Evolutionary conservation across 2,113 vertebrate genomes (phyloP), one percentile per base, ranked within the genome.

Genomic region (Saccopteryx leptura): DNA sequence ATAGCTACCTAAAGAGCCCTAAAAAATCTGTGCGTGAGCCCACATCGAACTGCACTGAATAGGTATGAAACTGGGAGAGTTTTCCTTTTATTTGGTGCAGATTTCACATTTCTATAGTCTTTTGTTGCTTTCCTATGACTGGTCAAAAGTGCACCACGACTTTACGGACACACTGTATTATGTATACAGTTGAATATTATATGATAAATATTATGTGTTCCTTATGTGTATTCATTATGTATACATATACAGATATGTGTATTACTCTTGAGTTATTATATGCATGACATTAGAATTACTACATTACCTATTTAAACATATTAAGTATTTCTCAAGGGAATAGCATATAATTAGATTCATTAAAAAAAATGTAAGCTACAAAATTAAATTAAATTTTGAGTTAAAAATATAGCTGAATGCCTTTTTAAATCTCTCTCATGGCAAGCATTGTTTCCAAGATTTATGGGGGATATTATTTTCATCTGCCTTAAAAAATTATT

Each of bases 321-420:
- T 80, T 79, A 58, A 94, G 74, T 72, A 7, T 84, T 46, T 60
- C 61, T 95, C 69, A 82, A 86, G 60, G 10, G 50, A 93, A 50
- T 46, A 56, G 26, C 68, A 19, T 46, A 92, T 93, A 94, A 94
- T 95, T 81, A 74, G 15, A 83, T 66, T 85, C 56, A 82, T 94
- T 94, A 93, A 95, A 97, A 95, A 97, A 90, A 92, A 89, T 87
- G 54, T 80, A 87, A 68, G 48, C 10, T 78, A 79, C 8, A 9
- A 96, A 83, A 93, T 87, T 83, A 65, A 96, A 95, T 90, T 97
- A 81, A 84, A 88, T 60, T 90, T 88, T 79, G n/a, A 93, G 21
- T 93, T 71, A 88, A 68, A 68, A 94, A 85, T 87, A 50, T 80
- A 54, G 92, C 12, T 71, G 31, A 88, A 58, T 69, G 17, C 1